A percentile compares a stretch with the other conserved stretches of the same genome.
Evolutionary conservation across 2,888 invertebrate genomes (phyloP).

Genomic region (Ptychoptera albimana): DNA sequence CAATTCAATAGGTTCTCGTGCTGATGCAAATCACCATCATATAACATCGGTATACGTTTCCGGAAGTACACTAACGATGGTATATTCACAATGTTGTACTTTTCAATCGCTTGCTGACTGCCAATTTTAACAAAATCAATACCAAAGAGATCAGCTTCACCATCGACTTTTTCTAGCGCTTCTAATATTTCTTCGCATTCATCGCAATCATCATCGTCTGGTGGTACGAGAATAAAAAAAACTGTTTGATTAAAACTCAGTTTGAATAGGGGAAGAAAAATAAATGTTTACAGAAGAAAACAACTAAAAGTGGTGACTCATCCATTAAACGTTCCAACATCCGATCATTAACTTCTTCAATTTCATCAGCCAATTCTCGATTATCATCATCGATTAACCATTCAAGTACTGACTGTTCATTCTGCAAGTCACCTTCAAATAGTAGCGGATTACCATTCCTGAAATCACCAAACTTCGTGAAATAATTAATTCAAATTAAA

Average conservation of each 20-base stretch:
- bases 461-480: conserved; percentile 21
- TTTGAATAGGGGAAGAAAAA: not conserved
- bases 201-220: conserved; percentile 79
- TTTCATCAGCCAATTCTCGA: conserved; percentile 82
- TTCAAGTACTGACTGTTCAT: conserved; percentile 80
- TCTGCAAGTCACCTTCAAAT: conserved; percentile 83
- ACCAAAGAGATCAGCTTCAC: conserved; percentile 84
- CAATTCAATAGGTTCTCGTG: conserved; percentile 72
- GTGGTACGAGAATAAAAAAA: conserved; percentile 21
- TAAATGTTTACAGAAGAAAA: conserved; percentile 68
- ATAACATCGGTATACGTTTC: conserved; percentile 64
- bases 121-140: conserved; percentile 89
- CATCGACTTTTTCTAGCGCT: conserved; percentile 85
- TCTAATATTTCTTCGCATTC: conserved; percentile 84
- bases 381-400: conserved; percentile 91
- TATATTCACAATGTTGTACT: conserved; percentile 66
- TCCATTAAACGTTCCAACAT: conserved; percentile 75
- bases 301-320: conserved; percentile 75
- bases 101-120: conserved; percentile 63
- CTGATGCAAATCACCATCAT: conserved; percentile 79
- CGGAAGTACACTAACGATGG: conserved; percentile 82
- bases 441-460: conserved; percentile 78
- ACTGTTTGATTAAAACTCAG: conserved; percentile 1
- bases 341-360: conserved; percentile 78
- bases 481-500: conserved; percentile 9